Conservation (phyloP, 2,113 vertebrate species). For the Otocyon megalotis region DNA sequence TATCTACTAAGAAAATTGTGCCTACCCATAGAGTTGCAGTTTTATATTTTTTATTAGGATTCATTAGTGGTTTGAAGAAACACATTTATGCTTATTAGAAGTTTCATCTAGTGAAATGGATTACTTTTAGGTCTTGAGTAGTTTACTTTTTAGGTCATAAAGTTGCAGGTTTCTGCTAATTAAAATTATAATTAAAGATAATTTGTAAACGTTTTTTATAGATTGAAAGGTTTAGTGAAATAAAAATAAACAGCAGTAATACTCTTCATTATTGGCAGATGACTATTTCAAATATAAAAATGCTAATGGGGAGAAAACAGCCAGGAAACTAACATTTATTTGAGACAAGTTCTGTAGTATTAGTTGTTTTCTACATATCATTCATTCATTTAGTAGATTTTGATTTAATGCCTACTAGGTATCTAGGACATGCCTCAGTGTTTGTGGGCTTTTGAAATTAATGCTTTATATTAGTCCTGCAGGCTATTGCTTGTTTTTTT, state of each 20-base stretch:
- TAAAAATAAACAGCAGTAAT: background rate
- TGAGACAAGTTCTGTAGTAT: background rate
- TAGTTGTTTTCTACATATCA: background rate
- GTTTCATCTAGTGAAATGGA: background rate
- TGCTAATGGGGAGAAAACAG: background rate
- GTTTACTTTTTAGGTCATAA: slow-evolving; percentile 1
- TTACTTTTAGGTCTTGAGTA: slow-evolving; percentile 33
- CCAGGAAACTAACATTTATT: background rate
- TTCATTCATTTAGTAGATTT: background rate
- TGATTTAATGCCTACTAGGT: background rate
- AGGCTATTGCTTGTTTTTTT: background rate
- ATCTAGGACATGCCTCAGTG: background rate
- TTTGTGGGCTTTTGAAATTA: background rate
- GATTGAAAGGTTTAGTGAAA: background rate
- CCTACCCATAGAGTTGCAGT: background rate
- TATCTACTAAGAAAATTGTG: background rate
- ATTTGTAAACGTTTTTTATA: background rate
- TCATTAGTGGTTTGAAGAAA: slow-evolving; percentile 22
- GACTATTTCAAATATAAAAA: background rate
- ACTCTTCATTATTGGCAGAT: background rate
- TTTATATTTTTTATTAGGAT: slow-evolving; percentile 48
- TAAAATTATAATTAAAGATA: background rate
- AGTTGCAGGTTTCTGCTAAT: background rate
- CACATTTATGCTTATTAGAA: background rate
- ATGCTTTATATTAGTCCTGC: background rate